These are phyloP conservation scores for Iselma pallidipennis DNA, from an alignment of 2,888 invertebrate genomes.

Conservation along the genomic window DNA sequence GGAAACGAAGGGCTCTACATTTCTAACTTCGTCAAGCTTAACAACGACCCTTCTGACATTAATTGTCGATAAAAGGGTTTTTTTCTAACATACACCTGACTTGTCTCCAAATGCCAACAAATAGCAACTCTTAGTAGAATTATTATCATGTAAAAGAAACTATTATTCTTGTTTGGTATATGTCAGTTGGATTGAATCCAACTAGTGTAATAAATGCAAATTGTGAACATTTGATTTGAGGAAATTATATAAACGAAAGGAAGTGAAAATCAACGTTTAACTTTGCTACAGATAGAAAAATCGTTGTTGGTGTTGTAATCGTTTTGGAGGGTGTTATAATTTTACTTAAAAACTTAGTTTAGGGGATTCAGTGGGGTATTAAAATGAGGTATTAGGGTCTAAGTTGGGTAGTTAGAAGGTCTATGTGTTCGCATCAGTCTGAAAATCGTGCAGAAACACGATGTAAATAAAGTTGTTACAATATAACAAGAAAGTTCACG, in stretches of 20 bases:
- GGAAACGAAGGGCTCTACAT: conserved; percentile 20
- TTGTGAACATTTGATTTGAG: background rate
- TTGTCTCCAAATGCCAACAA: no score
- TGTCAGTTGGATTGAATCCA: background rate
- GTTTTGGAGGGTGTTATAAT: background rate
- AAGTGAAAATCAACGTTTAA: background rate
- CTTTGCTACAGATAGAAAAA: background rate
- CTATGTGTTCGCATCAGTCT: conserved; percentile 2
- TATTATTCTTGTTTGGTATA: background rate
- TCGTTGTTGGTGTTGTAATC: background rate
- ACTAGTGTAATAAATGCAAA: background rate
- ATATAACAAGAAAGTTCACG: conserved; percentile 21
- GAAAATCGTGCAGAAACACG: background rate
- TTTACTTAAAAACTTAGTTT: background rate
- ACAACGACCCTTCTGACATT: background rate
- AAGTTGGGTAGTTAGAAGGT: background rate
- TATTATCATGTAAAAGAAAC: background rate
- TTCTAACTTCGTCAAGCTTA: conserved; percentile 23
- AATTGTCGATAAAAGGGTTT: background rate
- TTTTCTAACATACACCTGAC: background rate
- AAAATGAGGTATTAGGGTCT: conserved; percentile 1
- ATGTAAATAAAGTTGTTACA: conserved; percentile 21
- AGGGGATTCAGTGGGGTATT: background rate
- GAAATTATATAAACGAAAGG: background rate
- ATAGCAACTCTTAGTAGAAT: background rate